A percentile compares a stretch with the other conserved stretches of the same genome.
phyloP scores from a whole-genome alignment of 2,797 vertebrate species.

The Liasis olivaceus region DNA sequence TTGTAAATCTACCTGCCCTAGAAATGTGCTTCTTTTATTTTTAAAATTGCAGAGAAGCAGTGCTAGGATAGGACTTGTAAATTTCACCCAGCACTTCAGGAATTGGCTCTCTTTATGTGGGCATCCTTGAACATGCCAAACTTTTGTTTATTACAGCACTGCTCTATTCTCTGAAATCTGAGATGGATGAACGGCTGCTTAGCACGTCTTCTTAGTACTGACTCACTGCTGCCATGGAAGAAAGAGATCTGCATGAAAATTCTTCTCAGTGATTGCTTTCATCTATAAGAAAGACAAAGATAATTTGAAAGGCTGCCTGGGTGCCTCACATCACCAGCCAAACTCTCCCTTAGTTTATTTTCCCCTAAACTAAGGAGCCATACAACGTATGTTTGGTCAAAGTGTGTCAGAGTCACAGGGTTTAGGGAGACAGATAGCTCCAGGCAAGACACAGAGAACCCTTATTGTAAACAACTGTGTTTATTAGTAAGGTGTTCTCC shows the following conservation, averaged over 20 bases:
- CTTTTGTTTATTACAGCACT: constrained; percentile 54
- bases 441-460: not conserved
- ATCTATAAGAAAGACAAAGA: constrained; percentile 33
- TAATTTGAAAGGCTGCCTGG: constrained; percentile 29
- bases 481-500: not conserved
- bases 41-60: constrained; percentile 43
- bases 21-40: constrained; percentile 37
- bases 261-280: constrained; percentile 43
- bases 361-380: not conserved
- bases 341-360: not conserved
- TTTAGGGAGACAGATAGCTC: not conserved
- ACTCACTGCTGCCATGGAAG: constrained; percentile 17
- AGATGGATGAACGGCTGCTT: constrained; percentile 54
- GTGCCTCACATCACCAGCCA: not conserved
- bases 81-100: constrained; percentile 52
- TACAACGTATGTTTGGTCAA: not conserved
- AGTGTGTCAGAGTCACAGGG: not conserved
- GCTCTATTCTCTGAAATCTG: constrained; percentile 41
- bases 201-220: constrained; percentile 36
- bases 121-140: constrained; percentile 48
- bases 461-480: not conserved
- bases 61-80: constrained; percentile 49
- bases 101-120: constrained; percentile 60
- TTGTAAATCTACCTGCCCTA: constrained; percentile 47
- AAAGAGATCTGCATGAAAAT: constrained; percentile 33